A percentile compares a stretch with the other conserved stretches of the same genome.
Conservation (phyloP, 1,140 invertebrate species). For the Helicorthomorpha holstii region DNA sequence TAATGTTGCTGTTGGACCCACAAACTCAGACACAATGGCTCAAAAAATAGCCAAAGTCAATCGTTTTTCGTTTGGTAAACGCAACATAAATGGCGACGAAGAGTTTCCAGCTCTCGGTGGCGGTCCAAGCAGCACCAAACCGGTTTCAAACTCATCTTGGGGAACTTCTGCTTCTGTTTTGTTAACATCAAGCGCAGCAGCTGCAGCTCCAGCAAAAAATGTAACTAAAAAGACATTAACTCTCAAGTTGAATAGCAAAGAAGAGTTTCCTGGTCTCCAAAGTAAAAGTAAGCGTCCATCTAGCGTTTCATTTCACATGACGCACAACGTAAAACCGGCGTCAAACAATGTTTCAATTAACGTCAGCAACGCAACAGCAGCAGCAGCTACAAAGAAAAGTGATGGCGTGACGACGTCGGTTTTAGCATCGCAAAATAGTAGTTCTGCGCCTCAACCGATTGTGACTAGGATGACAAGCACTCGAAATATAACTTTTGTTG, state of each 20-base stretch:
- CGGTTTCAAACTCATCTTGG: too few relatives aligned
- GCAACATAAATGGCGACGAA: not conserved
- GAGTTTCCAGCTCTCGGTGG: not conserved
- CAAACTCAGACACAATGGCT: constrained; percentile 5
- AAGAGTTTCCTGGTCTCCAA: constrained; percentile 16
- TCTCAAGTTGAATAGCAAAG: constrained; percentile 16
- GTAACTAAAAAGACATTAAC: constrained; percentile 1
- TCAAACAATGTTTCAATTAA: not conserved
- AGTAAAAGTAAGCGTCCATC: not conserved
- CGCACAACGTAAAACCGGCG: not conserved
- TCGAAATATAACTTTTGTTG: not conserved
- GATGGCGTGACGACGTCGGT: too few relatives aligned
- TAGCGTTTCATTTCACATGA: not conserved
- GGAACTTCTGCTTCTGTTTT: not conserved
- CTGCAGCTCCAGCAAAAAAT: not conserved
- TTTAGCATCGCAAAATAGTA: not conserved
- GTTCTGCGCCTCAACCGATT: not conserved
- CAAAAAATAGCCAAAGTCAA: constrained; percentile 9
- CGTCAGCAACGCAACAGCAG: not conserved
- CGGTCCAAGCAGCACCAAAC: not conserved
- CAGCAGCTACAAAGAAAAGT: not conserved
- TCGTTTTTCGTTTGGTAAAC: constrained; percentile 9
- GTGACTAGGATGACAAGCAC: not conserved
- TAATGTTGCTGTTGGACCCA: not conserved
- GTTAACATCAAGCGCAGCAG: not conserved